phyloP scores from a whole-genome alignment of 2,888 invertebrate genomes.

The Latrodectus elegans region DNA sequence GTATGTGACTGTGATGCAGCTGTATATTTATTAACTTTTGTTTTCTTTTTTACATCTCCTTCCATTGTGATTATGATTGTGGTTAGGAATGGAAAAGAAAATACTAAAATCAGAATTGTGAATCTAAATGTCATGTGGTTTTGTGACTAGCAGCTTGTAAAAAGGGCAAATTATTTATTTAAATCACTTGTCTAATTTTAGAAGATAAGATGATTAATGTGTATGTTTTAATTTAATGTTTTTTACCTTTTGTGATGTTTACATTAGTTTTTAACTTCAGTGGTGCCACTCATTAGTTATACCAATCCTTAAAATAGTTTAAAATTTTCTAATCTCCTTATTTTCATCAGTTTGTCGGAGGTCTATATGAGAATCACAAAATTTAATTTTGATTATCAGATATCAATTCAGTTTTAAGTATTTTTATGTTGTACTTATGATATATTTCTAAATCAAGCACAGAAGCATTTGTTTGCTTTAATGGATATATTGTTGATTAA shows the following conservation, averaged over 20 bases:
- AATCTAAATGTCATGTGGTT: slow-evolving; percentile 45
- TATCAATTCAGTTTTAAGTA: no score
- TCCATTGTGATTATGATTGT: slow-evolving; percentile 69
- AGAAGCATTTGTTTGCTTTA: no score
- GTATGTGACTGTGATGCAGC: slow-evolving; percentile 67
- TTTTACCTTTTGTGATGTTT: slow-evolving; percentile 43
- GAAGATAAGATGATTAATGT: slow-evolving; percentile 27
- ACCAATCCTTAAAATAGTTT: no score
- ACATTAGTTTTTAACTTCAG: no score
- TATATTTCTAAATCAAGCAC: no score
- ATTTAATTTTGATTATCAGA: no score
- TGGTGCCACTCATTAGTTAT: no score
- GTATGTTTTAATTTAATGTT: slow-evolving; percentile 53
- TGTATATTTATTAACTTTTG: slow-evolving; percentile 61
- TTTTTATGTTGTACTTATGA: no score
- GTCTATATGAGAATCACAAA: no score
- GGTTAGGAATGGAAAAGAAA: slow-evolving; percentile 61
- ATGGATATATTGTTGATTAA: no score
- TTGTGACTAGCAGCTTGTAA: slow-evolving; percentile 55
- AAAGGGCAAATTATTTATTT: slow-evolving; percentile 57
- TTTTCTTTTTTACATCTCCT: slow-evolving; percentile 58
- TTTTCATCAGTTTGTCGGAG: no score
- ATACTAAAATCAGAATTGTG: slow-evolving; percentile 35
- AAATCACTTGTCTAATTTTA: slow-evolving; percentile 19
- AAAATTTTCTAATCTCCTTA: no score